Evolutionary conservation across 2,888 invertebrate species (phyloP), one percentile per base, ranked within the genome.

Genomic region (Schizotus pectinicornis): DNA sequence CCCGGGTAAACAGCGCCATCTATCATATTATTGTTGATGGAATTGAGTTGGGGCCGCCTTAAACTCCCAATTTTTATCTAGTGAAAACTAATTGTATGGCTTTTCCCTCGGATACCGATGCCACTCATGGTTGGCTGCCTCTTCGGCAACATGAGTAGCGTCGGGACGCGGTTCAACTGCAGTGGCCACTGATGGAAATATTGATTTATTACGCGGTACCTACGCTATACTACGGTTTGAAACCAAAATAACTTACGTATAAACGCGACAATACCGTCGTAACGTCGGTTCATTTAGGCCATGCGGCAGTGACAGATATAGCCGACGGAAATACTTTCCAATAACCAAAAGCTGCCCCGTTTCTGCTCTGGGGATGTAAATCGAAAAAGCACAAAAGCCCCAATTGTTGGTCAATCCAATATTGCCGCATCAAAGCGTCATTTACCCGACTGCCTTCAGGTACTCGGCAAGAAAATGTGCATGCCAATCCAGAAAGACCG

Each of bases 141-240:
- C 41, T 47, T 54, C 35, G 41, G 41, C n/a, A 39, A 33, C 53
- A 52, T 35, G 42, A 52, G 46, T 47, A 35, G 47, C 54, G 47
- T 11, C 47, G 53, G 46, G 32, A 46, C 45, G 46, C 41, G 51
- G 35, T 51, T 51, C 31, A 54, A 54, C 46, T 54, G 54, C 54
- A 54, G 47, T 54, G 13, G 53, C 53, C 35, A 41, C 53, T 38
- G 45, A 54, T 54, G 47, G 47, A 54, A 46, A 54, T 54, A 54
- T 54, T 47, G 54, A 54, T 54, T 54, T 53, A 53, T 46, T 46
- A 38, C 38, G 45, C 53, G 45, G 45, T 46, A 53, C 53, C 45
- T 53, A 45, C 45, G 38, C 32, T 43, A 36, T 51, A 43, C 51
- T 51, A 31, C 51, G 42, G 51, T 43, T 42, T 51, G 14, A 35